Percentiles rank a stretch among this genome's conserved stretches.
Evolutionary conservation across 2,797 vertebrate species (phyloP).

Genomic region (Dendrocincla tyrannina): DNA sequence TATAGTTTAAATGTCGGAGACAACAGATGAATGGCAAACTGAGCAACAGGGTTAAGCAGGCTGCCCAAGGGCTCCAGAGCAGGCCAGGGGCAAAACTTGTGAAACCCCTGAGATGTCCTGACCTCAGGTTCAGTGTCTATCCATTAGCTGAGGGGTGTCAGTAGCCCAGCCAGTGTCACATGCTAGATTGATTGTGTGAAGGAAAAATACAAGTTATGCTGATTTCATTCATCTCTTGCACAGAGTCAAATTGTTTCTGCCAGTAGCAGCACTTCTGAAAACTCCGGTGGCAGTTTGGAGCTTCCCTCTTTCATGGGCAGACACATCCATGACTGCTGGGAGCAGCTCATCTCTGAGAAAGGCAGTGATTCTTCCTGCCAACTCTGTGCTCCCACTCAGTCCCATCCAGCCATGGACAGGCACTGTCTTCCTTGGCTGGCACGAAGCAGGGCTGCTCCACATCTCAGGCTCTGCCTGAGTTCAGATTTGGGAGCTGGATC

Average conservation of each 20-base stretch:
- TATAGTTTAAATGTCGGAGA: background rate
- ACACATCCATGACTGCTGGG: background rate
- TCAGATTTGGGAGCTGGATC: background rate
- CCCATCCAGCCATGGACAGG: background rate
- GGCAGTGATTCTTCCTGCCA: fast-evolving
- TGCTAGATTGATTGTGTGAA: background rate
- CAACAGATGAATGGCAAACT: background rate
- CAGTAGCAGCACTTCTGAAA: background rate
- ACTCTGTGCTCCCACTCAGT: background rate
- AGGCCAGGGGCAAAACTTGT: background rate
- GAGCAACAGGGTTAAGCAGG: background rate
- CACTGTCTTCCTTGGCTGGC: background rate
- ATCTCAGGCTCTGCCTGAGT: fast-evolving
- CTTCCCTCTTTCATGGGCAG: background rate
- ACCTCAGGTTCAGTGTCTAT: background rate
- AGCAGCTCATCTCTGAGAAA: background rate
- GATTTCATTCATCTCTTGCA: background rate
- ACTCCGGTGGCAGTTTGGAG: background rate
- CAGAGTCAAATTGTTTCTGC: background rate
- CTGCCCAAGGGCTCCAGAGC: background rate
- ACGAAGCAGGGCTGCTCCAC: background rate
- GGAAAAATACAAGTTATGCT: background rate
- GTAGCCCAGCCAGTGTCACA: background rate
- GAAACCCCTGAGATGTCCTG: background rate
- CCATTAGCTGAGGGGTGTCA: background rate